Evolutionary conservation across 2,113 vertebrate species (phyloP), one percentile per base, ranked within the genome.

Genomic region (Brienomyrus brachyistius): DNA sequence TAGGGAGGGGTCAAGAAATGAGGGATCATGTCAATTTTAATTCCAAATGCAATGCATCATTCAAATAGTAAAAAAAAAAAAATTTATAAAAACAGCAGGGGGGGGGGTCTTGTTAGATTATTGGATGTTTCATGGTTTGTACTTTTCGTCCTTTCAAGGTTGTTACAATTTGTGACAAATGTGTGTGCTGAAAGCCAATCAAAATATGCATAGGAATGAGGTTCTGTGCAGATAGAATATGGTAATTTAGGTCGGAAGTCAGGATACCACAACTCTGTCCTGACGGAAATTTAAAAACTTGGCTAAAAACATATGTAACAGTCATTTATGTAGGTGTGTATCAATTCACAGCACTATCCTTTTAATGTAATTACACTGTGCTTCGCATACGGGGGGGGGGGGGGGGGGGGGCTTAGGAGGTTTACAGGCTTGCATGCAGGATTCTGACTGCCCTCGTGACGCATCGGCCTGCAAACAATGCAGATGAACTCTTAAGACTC

Each of bases 1-100:
- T 91, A 94, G 95, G 96, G 95, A 95, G 95, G 94, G 94, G 94
- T 95, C 95, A 93, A 91, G 50, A 62, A 56, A 52, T 77, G 87
- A 91, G 89, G 91, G 84, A 51, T 51, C 48, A 31, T 43, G 19
- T 83, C 43, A 52, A 17, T 80, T 89, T 84, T 59, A 35, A 89
- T 89, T 47, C 35, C 74, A 83, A 10, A 83, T 27, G 51, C 77
- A 84, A 85, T 83, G 27, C 17, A 43, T 89, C 77, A 62, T 47
- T 85, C 40, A 66, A 59, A 47, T 35, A 54, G 9, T 7, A 43
- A 77, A 21, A 50, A 50, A 35, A 17, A 3, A 9, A 59, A 56
- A 56, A 59, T 31, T 31, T 31, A 31, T 31, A 89, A 43, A 19
- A 40, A 40, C 1, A 40, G 40, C 1, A 1, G 43, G 45, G 1